Percentiles rank a stretch among this genome's conserved stretches.
Evolutionary conservation across 2,888 invertebrate species (phyloP).

Genomic region (Rhimphoctona megacephalus): DNA sequence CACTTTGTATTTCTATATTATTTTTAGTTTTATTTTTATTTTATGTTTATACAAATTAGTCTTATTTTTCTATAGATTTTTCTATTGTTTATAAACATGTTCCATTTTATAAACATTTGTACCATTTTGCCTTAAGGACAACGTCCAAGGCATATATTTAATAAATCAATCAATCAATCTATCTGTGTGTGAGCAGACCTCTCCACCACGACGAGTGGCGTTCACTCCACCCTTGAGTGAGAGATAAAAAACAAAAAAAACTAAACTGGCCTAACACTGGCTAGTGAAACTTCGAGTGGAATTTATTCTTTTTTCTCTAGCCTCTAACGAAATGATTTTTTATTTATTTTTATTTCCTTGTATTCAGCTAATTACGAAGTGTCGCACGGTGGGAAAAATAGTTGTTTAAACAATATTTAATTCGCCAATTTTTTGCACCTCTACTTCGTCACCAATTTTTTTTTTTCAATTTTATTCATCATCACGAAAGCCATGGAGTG

Average conservation of each 20-base stretch:
- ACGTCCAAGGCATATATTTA: too few species aligned
- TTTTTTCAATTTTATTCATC: not conserved
- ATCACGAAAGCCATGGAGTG: not conserved
- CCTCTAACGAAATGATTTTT: not conserved
- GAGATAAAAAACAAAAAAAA: conserved; percentile 18
- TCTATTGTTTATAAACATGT: too few species aligned
- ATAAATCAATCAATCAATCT: too few species aligned
- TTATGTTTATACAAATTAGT: too few species aligned
- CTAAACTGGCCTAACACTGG: conserved; percentile 10
- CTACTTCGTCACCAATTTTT: not conserved
- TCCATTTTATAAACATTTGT: too few species aligned
- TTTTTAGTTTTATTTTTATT: too few species aligned
- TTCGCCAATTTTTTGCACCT: not conserved
- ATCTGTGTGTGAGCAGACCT: conserved; percentile 1
- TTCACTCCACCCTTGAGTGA: conserved; percentile 7
- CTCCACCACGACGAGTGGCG: conserved; percentile 27
- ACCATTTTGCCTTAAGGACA: too few species aligned
- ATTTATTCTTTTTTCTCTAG: not conserved
- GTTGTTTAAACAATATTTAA: not conserved
- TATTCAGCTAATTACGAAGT: not conserved
- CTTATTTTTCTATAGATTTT: too few species aligned
- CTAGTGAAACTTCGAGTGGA: not conserved
- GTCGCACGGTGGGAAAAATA: not conserved
- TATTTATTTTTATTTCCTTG: not conserved
- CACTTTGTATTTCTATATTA: too few species aligned